Percentiles rank a stretch among this genome's conserved stretches.
Evolutionary conservation across 2,113 vertebrate species (phyloP).

Genomic region (Phrynosoma blainvillii): DNA sequence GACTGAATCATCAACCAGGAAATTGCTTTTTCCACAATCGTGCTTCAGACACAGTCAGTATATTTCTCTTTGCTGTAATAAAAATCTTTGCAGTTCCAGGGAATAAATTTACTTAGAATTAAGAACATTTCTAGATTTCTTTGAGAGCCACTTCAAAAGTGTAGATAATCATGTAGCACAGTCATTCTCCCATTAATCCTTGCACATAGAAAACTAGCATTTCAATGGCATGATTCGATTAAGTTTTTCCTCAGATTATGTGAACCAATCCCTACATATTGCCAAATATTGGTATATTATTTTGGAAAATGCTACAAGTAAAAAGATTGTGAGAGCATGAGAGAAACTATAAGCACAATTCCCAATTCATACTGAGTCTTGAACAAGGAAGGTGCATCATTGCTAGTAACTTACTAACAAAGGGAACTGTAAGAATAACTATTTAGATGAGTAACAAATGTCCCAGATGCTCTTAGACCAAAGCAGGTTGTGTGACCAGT

Average conservation of each 20-base stretch:
- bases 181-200: background rate
- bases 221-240: background rate
- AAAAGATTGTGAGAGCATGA: background rate
- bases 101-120: constrained; percentile 26
- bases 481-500: background rate
- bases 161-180: background rate
- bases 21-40: background rate
- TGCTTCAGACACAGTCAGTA: constrained; percentile 28
- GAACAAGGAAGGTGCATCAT: background rate
- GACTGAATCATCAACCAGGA: constrained; percentile 46
- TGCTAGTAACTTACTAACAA: background rate
- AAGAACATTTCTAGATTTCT: background rate
- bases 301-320: background rate
- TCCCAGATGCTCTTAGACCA: background rate
- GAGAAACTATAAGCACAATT: background rate
- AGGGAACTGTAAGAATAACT: background rate
- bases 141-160: background rate
- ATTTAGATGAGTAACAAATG: background rate
- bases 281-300: background rate
- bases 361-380: background rate
- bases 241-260: background rate
- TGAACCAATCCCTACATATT: background rate
- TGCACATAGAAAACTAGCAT: background rate
- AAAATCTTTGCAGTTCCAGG: constrained; percentile 41
- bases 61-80: constrained; percentile 15